A percentile compares a stretch with the other conserved stretches of the same genome.
phyloP scores from a whole-genome alignment of 37 sponge, comb jelly and placozoan genomes.

The Beroe ovata region DNA sequence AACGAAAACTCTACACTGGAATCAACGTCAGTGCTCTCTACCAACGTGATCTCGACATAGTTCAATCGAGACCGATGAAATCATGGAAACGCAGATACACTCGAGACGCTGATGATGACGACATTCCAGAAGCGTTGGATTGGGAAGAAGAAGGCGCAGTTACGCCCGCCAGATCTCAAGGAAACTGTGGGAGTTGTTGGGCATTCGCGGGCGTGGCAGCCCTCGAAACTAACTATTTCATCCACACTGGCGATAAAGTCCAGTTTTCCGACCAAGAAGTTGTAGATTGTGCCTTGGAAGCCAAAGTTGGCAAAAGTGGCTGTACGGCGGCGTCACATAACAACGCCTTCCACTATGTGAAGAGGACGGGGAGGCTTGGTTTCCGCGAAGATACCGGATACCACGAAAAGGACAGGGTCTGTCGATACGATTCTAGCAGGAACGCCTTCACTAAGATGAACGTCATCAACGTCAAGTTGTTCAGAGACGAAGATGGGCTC shows the following conservation, averaged over 20 bases:
- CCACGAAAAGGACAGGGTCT: background rate
- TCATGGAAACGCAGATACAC: no score
- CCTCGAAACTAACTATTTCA: background rate
- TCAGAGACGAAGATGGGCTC: background rate
- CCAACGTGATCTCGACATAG: background rate
- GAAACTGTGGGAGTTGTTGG: background rate
- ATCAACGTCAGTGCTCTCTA: background rate
- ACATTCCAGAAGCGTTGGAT: background rate
- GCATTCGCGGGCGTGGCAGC: background rate
- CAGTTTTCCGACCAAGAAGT: background rate
- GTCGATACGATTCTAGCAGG: background rate
- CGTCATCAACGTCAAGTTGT: no score
- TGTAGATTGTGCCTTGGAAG: background rate
- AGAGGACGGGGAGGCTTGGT: background rate
- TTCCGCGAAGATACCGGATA: background rate
- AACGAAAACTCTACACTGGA: background rate
- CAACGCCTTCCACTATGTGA: background rate
- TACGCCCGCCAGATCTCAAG: background rate
- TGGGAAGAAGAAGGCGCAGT: background rate
- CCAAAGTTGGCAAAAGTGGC: background rate
- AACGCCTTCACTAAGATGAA: no score
- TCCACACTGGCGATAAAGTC: background rate
- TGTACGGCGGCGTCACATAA: background rate
- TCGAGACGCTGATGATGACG: background rate
- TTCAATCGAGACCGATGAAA: background rate